Percentiles rank a stretch among this genome's conserved stretches.
phyloP scores from a whole-genome alignment of 2,797 vertebrate genomes.

The Lepus oiostolus region DNA sequence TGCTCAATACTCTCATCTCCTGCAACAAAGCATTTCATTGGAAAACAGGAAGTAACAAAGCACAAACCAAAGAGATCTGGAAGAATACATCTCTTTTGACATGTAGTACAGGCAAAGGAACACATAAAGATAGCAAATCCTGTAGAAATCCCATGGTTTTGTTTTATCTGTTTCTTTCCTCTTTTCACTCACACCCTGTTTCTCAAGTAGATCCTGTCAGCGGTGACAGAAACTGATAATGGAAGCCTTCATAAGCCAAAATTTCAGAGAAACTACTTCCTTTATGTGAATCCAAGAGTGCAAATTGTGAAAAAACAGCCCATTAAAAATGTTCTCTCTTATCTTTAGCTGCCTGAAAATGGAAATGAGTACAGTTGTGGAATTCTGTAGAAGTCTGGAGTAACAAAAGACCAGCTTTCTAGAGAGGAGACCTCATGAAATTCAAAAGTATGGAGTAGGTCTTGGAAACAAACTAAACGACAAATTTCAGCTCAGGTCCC shows the following conservation, averaged over 20 bases:
- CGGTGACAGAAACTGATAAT: not conserved
- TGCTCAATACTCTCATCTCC: no score
- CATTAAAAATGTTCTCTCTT: no score
- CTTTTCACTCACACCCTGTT: not conserved
- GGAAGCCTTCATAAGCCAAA: not conserved
- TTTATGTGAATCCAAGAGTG: not conserved
- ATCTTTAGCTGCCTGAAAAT: not conserved
- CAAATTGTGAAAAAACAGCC: not conserved
- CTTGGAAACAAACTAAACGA: not conserved
- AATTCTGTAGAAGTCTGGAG: not conserved
- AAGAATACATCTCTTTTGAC: not conserved
- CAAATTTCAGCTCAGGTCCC: not conserved
- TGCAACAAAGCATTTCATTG: not conserved
- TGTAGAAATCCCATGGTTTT: not conserved
- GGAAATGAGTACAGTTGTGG: not conserved
- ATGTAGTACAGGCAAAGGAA: not conserved
- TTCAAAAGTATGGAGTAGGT: no score
- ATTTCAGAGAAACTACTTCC: no score
- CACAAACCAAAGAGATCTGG: not conserved
- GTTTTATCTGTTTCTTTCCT: not conserved
- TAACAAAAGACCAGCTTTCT: not conserved
- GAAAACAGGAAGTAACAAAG: not conserved
- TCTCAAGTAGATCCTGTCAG: accelerated
- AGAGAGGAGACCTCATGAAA: not conserved
- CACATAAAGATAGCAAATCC: not conserved